Evolutionary conservation across 1,140 invertebrate genomes (phyloP).

Genomic region (Frieseomelitta varia): DNA sequence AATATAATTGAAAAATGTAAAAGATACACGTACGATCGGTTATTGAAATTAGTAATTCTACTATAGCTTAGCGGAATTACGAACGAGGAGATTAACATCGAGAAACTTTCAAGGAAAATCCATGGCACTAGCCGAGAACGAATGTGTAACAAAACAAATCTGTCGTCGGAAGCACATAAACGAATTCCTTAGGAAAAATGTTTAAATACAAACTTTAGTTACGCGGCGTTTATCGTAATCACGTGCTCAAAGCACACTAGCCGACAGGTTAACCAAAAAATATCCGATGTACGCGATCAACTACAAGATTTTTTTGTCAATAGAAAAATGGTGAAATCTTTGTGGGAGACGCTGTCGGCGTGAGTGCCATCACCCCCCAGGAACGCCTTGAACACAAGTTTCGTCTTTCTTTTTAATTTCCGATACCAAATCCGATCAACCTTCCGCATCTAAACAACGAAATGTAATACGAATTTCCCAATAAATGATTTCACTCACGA

Average conservation of each 20-base stretch:
- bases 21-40: not conserved
- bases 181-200: constrained; percentile 29
- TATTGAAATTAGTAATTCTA: constrained; percentile 7
- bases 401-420: constrained; percentile 69
- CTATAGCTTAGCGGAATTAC: not conserved
- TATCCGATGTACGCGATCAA: constrained; percentile 28
- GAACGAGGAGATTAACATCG: not conserved
- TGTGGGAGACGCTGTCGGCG: constrained; percentile 74
- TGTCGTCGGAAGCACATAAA: constrained; percentile 42
- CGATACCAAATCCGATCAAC: constrained; percentile 39
- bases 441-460: not conserved
- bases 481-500: constrained; percentile 68
- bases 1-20: not conserved
- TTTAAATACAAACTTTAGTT: constrained; percentile 40
- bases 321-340: constrained; percentile 71
- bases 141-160: constrained; percentile 70
- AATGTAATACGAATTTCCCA: constrained; percentile 8
- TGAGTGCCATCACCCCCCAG: constrained; percentile 75
- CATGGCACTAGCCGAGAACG: constrained; percentile 22
- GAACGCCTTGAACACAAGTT: constrained; percentile 74
- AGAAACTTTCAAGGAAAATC: constrained; percentile 49
- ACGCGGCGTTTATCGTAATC: constrained; percentile 63
- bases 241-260: constrained; percentile 62
- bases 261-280: constrained; percentile 70
- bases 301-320: constrained; percentile 49